Base-by-base conservation (phyloP, 2,113 vertebrate species). In the Neodontobutis hainanensis region DNA sequence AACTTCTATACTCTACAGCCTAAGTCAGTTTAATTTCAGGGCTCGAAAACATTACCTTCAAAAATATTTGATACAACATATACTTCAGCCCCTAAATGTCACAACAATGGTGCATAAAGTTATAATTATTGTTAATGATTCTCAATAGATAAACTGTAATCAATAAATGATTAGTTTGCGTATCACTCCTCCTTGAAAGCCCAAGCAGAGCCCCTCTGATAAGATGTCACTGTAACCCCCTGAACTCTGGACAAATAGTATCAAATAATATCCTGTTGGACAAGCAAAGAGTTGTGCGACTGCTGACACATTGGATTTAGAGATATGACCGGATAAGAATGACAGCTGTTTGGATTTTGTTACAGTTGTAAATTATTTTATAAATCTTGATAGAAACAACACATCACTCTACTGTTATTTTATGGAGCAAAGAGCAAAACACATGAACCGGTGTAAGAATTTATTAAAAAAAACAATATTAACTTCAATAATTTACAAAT, bases 401-500 rank as follows among this genome's bases (percentile, higher is more conserved):
- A 42, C 5, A 12, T 2, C 11, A 14, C 6, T 40, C 34, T 59
- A 14, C 6, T 64, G 36, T 69, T 68, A 61, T 75, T 68, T 80
- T 38, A 53, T 70, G 61, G 46, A 68, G 15, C 49, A 19, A 65
- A 27, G 0, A 76, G 51, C 32, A 50, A 63, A 46, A 66, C 14
- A 5, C 36, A 62, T 45, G 8, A 44, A 7, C 72, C 76, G 32
- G 2, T 57, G 11, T 19, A 51, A 59, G 11, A 32, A 61, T 91
- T 88, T 88, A 87, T 85, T 86, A 82, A 78, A 86, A 83, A 81
- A n/a, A 81, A n/a, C 32, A 64, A 65, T 58, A 83, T 32, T 73
- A 74, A 73, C n/a, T 65, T 34, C 15, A 53, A 73, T 4, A 59
- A 80, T 85, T 84, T 47, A 87, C 77, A 91, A 55, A 55, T 27